phyloP scores from a whole-genome alignment of 1,140 invertebrate genomes.

The Macrocentrus cingulum region DNA sequence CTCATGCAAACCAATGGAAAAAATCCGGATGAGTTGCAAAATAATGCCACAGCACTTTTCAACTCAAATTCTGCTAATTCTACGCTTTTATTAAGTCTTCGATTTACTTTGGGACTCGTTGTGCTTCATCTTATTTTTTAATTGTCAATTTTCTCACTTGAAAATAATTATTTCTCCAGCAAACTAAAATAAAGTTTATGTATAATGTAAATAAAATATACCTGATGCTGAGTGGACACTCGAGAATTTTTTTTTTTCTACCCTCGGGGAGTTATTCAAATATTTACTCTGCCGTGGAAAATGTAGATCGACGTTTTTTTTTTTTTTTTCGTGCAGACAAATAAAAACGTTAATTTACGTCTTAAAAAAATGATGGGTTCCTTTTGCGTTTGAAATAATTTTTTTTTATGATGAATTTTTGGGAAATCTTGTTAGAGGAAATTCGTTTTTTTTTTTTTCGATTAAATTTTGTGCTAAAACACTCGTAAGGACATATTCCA shows the following conservation, averaged over 20 bases:
- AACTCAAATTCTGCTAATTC: not conserved
- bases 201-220: slow-evolving; percentile 5
- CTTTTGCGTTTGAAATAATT: too few relatives aligned
- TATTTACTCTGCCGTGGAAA: not conserved
- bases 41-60: not conserved
- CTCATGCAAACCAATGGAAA: slow-evolving; percentile 14
- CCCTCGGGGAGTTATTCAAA: not conserved
- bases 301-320: not conserved
- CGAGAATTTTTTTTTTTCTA: not conserved
- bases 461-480: too few relatives aligned
- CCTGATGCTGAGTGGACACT: not conserved
- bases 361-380: not conserved
- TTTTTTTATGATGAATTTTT: too few relatives aligned
- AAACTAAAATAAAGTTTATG: not conserved
- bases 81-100: slow-evolving; percentile 8
- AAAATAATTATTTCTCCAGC: too few relatives aligned
- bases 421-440: too few relatives aligned
- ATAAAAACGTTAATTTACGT: slow-evolving; percentile 14
- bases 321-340: not conserved
- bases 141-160: too few relatives aligned
- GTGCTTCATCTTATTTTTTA: too few relatives aligned
- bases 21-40: slow-evolving; percentile 7
- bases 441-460: too few relatives aligned
- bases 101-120: not conserved
- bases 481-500: too few relatives aligned